Percentiles rank a stretch among this genome's conserved stretches.
Conservation (phyloP, 2,797 vertebrate species). For the Sebastes wilsoni region DNA sequence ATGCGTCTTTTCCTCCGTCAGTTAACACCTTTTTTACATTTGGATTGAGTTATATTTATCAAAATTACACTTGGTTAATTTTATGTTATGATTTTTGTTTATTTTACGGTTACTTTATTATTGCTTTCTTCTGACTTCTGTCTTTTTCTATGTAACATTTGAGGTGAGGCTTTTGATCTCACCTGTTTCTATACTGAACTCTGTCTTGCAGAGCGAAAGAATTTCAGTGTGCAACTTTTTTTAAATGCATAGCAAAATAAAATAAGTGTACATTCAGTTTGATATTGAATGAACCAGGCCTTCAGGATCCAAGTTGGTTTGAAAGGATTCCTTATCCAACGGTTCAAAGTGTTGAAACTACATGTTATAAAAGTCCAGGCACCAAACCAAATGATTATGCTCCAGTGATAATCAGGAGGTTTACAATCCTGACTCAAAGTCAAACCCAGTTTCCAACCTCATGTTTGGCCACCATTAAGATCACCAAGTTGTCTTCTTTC, state of each 20-base stretch:
- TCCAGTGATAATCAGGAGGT: not conserved
- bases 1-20: not conserved
- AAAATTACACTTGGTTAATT: not conserved
- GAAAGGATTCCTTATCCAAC: not conserved
- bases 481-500: not conserved
- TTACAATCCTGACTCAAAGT: not conserved
- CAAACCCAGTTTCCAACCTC: not conserved
- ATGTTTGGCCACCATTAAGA: not conserved
- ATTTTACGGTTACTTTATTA: not conserved
- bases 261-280: not conserved
- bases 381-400: not conserved
- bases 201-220: too few relatives aligned
- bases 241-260: not conserved
- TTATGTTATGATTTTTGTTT: not conserved
- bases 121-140: not conserved
- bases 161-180: not conserved
- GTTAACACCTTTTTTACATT: not conserved
- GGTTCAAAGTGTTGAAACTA: not conserved
- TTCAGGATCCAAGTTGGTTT: not conserved
- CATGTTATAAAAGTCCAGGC: not conserved
- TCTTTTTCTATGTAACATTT: not conserved
- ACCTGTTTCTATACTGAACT: not conserved
- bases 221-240: not conserved
- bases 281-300: not conserved
- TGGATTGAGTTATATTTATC: not conserved